Base-by-base conservation (phyloP, 2,888 invertebrate genomes). In the Laspeyria flexula region DNA sequence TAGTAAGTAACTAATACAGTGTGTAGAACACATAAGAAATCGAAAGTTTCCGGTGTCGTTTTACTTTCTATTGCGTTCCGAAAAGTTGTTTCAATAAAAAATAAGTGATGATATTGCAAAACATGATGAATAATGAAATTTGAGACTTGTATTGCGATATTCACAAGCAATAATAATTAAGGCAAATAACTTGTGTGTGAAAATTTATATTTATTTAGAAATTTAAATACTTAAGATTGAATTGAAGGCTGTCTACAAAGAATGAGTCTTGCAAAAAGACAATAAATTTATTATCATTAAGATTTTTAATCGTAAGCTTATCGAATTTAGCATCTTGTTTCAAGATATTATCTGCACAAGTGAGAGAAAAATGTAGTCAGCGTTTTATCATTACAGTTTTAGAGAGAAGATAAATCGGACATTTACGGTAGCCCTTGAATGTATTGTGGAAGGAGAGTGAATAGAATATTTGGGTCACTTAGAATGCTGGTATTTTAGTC, bases 1-100 rank as follows among this genome's bases (percentile, higher is more conserved):
- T 30, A 35, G 12, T 11, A 37, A 1, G 21, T 37, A 37, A 21
- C 21, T 1, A 21, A 7, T 21, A 10, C 4, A 16, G 6, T 18
- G 2, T 41, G n/a, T n/a, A 18, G 0, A 10, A 30, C 11, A 27
- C 18, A 9, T n/a, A 35, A 1, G 25, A 59, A 50, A 35, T 47
- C 30, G 39, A 57, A 64, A 50, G 54, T 41, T 30, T 52, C 23
- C 41, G 46, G 35, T 63, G 44, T 60, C 52, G 45, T 45, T 50
- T 66, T 64, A 65, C 68, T 68, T 68, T 60, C 57, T 64, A 68
- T 49, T 37, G 41, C 59, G 51, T 52, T 55, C 49, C 47, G 40
- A 41, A 53, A 57, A 23, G 31, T 25, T 51, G 34, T 29, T 25
- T 18, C 16, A 43, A 43, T 43, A 47, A 49, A 49, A 43, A 50